A percentile compares a stretch with the other conserved stretches of the same genome.
These are phyloP conservation scores for Gallinago media DNA, from an alignment of 2,113 vertebrate genomes.

Conservation along the genomic window DNA sequence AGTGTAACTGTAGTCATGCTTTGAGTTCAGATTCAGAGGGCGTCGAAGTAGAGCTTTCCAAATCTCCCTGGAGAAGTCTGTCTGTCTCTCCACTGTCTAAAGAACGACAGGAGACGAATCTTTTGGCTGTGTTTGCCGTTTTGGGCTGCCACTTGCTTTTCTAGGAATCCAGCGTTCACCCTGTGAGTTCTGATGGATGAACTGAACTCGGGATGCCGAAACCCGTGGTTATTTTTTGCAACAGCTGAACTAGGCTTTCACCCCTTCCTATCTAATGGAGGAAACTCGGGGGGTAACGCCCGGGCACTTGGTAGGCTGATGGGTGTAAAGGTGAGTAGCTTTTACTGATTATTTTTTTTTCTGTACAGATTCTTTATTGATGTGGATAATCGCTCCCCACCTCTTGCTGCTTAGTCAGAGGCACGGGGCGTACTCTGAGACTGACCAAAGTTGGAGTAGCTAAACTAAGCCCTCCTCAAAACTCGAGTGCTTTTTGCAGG, in stretches of 20 bases:
- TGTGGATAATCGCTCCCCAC: background rate
- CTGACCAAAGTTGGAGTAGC: background rate
- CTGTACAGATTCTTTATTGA: background rate
- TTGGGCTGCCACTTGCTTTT: background rate
- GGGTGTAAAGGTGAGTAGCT: background rate
- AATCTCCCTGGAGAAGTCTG: background rate
- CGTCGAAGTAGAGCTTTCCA: background rate
- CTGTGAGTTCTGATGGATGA: background rate
- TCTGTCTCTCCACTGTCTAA: background rate
- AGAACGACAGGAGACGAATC: background rate
- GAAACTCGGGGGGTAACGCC: accelerated
- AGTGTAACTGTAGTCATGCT: background rate
- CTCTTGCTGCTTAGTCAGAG: background rate
- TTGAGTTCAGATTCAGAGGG: background rate
- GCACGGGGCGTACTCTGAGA: background rate
- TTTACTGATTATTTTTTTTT: background rate
- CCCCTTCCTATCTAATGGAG: background rate
- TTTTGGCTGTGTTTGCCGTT: background rate
- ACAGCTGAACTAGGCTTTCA: background rate
- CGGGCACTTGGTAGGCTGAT: background rate
- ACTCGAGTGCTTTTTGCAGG: background rate
- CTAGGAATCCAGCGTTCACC: background rate
- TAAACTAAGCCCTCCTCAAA: background rate
- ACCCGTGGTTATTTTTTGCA: background rate
- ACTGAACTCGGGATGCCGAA: background rate